Conservation (phyloP, 2,888 invertebrate species). For the Cyrtodaria siliqua region DNA sequence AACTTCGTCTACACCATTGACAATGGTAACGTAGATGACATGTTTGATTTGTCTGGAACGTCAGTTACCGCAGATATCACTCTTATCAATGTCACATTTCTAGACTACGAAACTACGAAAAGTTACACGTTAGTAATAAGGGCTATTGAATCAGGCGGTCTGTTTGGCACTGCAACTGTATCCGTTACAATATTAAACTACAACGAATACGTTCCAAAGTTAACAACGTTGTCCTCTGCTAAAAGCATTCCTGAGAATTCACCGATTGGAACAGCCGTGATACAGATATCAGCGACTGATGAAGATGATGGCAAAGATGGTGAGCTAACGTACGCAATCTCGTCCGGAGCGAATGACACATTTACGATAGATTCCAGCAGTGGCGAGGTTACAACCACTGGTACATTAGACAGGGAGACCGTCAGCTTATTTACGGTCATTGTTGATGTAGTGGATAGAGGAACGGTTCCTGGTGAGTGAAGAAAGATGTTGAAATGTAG, state of each 20-base stretch:
- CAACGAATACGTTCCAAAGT: conserved; percentile 75
- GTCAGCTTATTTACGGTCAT: conserved; percentile 29
- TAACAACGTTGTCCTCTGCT: conserved; percentile 51
- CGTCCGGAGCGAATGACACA: conserved; percentile 41
- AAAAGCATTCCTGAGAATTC: conserved; percentile 66
- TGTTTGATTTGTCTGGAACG: conserved; percentile 62
- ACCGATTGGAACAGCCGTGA: conserved; percentile 59
- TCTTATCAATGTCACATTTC: conserved; percentile 51
- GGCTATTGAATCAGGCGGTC: conserved; percentile 94
- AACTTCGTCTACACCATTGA: conserved; percentile 63
- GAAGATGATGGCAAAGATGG: conserved; percentile 74
- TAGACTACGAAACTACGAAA: conserved; percentile 63
- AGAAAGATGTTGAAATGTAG: too few species aligned
- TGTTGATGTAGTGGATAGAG: too few species aligned
- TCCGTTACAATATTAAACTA: conserved; percentile 68
- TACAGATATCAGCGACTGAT: conserved; percentile 72
- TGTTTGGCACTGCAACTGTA: conserved; percentile 93
- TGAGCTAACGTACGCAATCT: conserved; percentile 61
- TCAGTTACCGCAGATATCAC: conserved; percentile 52
- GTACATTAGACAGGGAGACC: conserved; percentile 50
- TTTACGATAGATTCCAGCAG: conserved; percentile 61
- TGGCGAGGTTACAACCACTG: conserved; percentile 48
- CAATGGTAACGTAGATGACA: conserved; percentile 50
- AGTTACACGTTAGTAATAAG: conserved; percentile 87
- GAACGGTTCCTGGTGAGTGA: too few species aligned